Evolutionary conservation across 2,888 invertebrate species (phyloP).

Genomic region (Drosophila subsilvestris): DNA sequence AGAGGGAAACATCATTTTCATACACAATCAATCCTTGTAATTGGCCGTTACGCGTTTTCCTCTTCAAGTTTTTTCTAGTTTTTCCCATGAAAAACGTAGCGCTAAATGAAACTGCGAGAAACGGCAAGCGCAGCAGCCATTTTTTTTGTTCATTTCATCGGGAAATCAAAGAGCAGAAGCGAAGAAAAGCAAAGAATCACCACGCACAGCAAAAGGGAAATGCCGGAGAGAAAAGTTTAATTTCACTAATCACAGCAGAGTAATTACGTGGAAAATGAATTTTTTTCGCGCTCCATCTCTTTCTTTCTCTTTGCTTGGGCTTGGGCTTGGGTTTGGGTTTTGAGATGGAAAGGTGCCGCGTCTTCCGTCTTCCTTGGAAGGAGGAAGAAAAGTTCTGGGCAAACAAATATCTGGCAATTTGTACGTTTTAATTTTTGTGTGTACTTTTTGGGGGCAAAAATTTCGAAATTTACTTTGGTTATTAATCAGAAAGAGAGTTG

Average conservation of each 20-base stretch:
- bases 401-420: slow-evolving; percentile 83
- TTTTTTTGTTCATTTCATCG: slow-evolving; percentile 69
- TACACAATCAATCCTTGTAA: slow-evolving; percentile 84
- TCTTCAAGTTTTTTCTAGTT: slow-evolving; percentile 63
- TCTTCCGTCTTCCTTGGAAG: not conserved
- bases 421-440: slow-evolving; percentile 81
- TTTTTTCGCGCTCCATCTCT: slow-evolving; percentile 60
- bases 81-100: slow-evolving; percentile 82
- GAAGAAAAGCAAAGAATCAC: slow-evolving; percentile 67
- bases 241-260: slow-evolving; percentile 84
- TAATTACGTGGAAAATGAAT: slow-evolving; percentile 84
- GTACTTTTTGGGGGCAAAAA: slow-evolving; percentile 59
- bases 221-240: slow-evolving; percentile 82
- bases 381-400: slow-evolving; percentile 26
- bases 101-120: slow-evolving; percentile 76
- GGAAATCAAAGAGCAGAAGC: slow-evolving; percentile 59
- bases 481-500: slow-evolving; percentile 75
- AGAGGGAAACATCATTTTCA: slow-evolving; percentile 74
- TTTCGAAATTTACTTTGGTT: slow-evolving; percentile 80
- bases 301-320: slow-evolving; percentile 17
- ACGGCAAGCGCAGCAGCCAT: slow-evolving; percentile 52
- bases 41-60: slow-evolving; percentile 80
- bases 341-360: slow-evolving; percentile 54
- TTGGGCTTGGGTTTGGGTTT: slow-evolving; percentile 17
- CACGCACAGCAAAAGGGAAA: slow-evolving; percentile 61